Base-by-base conservation (phyloP, 2,888 invertebrate genomes). In the Trypoxylon attenuatum region DNA sequence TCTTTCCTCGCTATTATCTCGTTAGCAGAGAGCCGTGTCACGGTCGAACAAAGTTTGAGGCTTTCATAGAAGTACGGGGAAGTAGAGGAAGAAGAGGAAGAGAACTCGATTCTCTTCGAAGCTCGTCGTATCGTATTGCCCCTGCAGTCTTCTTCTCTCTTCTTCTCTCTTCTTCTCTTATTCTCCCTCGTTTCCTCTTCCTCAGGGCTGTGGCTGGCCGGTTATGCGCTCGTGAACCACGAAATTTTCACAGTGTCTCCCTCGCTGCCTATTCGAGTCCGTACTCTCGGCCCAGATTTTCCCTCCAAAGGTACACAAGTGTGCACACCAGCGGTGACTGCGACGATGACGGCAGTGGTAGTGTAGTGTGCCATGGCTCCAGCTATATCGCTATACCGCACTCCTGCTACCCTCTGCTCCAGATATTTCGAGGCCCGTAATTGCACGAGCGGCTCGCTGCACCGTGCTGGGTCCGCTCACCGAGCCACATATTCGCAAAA, bases 1-100 rank as follows among this genome's bases (percentile, higher is more conserved):
- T 71, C 72, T 54, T 64, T 45, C 45, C 45, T 19, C 39, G 60
- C 69, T 63, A 69, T 70, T 70, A 69, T 69, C 69, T 70, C 64
- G 70, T 70, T 69, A 64, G 57, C 51, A 53, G 55, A 22, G 22
- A 50, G 69, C 64, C 58, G 69, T 60, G 64, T 69, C 69, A 70
- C 41, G 64, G 69, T 57, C 53, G 56, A 54, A 60, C 57, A 59
- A 69, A 69, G 69, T 70, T 69, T 38, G 51, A 64, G 50, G 55
- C 59, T 56, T 53, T 50, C 68, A 61, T 51, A 57, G 66, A 63
- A 57, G 29, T 39, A 27, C 23, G 23, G 22, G 10, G 13, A 6
- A 15, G 38, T 15, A 18, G 49, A 21, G 33, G 15, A 23, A 8
- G n/a, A 19, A 15, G 10, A 13, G 33, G 33, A 13, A 33, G 33